These are phyloP conservation scores for Deilephila elpenor DNA, from an alignment of 2,888 invertebrate genomes.

Conservation along the genomic window DNA sequence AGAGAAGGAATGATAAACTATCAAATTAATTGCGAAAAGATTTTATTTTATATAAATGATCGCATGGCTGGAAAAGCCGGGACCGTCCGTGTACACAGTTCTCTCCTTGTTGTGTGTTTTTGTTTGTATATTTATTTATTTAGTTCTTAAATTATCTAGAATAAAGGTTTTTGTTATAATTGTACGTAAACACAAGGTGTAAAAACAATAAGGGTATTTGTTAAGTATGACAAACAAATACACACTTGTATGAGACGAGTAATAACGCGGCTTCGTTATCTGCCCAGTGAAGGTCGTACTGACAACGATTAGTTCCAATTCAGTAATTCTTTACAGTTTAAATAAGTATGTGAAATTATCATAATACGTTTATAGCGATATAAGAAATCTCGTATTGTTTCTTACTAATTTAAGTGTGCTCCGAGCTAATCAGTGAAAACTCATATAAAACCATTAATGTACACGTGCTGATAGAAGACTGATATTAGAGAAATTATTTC, in stretches of 20 bases:
- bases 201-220: neutral
- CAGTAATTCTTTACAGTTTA: conserved; percentile 33
- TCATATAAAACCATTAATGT: neutral
- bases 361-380: conserved; percentile 10
- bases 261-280: conserved; percentile 34
- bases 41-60: conserved; percentile 71
- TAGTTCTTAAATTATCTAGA: neutral
- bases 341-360: conserved; percentile 22
- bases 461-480: conserved; percentile 13
- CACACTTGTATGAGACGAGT: conserved; percentile 6
- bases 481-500: neutral
- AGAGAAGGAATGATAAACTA: conserved; percentile 74
- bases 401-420: conserved; percentile 1
- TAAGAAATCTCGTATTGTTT: neutral
- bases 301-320: conserved; percentile 52
- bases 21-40: conserved; percentile 67
- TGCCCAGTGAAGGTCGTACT: conserved; percentile 51
- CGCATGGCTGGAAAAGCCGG: conserved; percentile 53
- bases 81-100: neutral
- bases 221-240: conserved; percentile 7
- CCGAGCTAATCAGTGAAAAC: neutral
- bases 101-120: neutral
- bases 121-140: conserved; percentile 25
- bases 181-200: neutral
- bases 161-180: neutral